Conservation (phyloP, 2,797 vertebrate species). For the Chiroxiphia lanceolata region DNA sequence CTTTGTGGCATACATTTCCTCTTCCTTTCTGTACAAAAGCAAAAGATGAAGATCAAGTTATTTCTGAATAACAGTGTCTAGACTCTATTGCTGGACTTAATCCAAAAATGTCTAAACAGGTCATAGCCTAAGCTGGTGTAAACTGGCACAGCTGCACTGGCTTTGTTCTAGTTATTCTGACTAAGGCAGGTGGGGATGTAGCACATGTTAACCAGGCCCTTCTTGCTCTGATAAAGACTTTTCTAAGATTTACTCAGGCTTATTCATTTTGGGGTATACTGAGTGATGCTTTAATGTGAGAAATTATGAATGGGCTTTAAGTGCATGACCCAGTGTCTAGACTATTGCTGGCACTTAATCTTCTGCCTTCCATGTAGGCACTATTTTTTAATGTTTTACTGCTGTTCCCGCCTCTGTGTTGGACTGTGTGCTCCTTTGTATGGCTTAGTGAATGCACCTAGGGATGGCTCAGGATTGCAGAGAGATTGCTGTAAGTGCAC, state of each 20-base stretch:
- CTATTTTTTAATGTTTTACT: background rate
- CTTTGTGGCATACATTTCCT: slow-evolving; percentile 58
- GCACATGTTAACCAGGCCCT: background rate
- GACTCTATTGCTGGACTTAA: background rate
- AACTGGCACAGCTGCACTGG: slow-evolving; percentile 19
- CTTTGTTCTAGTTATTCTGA: slow-evolving; percentile 27
- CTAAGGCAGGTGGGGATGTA: slow-evolving; percentile 19
- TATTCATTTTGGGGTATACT: background rate
- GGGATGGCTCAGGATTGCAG: background rate
- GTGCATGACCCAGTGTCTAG: slow-evolving; percentile 27
- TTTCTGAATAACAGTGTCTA: slow-evolving; percentile 57
- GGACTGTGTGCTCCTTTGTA: background rate
- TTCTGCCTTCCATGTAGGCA: background rate
- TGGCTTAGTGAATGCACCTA: background rate
- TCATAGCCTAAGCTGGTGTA: background rate
- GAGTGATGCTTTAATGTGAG: background rate
- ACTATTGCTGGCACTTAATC: background rate
- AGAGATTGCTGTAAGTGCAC: background rate
- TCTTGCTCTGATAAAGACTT: background rate
- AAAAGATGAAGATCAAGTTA: slow-evolving; percentile 48
- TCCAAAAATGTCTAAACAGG: slow-evolving; percentile 43
- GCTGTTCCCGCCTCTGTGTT: background rate
- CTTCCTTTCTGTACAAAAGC: slow-evolving; percentile 47
- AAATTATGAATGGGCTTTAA: slow-evolving; percentile 28
- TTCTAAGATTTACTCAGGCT: background rate